Evolutionary conservation across 2,888 invertebrate genomes (phyloP), one percentile per base, ranked within the genome.

Genomic region (Macrophya annulata): DNA sequence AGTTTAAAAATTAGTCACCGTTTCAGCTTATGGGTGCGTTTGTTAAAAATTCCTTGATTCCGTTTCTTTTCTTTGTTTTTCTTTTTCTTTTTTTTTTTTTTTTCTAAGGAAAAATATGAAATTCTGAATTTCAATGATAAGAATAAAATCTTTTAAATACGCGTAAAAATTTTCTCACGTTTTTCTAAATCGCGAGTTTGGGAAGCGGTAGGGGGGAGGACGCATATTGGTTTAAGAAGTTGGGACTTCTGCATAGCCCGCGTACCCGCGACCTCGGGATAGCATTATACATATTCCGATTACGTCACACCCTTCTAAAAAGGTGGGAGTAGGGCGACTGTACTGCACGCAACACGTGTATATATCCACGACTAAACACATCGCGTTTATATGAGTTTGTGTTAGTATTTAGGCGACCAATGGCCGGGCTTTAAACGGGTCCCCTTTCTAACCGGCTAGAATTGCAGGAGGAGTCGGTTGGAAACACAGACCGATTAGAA

Each of bases 331-430:
- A 77, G 21, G 31, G 17, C 51, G 51, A 31, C 31, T 43, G 6
- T n/a, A 43, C 40, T 77, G 15, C n/a, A 31, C 25, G 43, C n/a
- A 74, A 43, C 45, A 74, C 31, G 31, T 31, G 31, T 31, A 31
- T 31, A 31, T 31, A 31, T 43, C 31, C 25, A 55, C 81, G 62
- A 43, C 62, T 59, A 45, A 81, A 65, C 62, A 55, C 25, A 79
- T 45, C 37, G 55, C 8, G 62, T 43, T n/a, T 45, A 37, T 82
- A 37, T 82, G 25, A 21, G 65, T 48, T 21, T 15, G 68, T 45
- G 40, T 68, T 45, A 91, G 91, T 91, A 92, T 93, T 93, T 93
- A 92, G 93, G 92, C 91, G 87, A 87, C 93, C 93, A 93, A 93
- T 93, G 88, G 86, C 86, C 25, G 83, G 84, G 85, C 87, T 79